Conservation (phyloP, 2,113 vertebrate genomes). For the Chionis minor region DNA sequence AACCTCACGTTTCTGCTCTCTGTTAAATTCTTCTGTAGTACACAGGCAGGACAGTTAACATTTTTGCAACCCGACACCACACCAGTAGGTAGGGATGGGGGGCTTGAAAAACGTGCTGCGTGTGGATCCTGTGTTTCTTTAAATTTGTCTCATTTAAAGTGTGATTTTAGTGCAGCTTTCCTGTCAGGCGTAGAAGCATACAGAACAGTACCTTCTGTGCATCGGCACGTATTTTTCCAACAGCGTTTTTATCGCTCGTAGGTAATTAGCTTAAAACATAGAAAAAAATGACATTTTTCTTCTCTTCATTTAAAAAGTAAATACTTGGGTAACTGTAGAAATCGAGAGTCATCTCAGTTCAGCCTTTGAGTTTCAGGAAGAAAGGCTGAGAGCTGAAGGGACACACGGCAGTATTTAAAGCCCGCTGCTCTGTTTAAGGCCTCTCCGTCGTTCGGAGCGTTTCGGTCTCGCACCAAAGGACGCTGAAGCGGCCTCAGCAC, state of each 20-base stretch:
- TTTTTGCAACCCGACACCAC: not conserved
- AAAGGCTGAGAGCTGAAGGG: not conserved
- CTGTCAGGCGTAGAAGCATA: not conserved
- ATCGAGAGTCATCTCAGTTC: not conserved
- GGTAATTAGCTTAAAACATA: not conserved
- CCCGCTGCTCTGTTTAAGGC: not conserved
- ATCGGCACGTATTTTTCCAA: not conserved
- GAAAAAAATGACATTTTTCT: not conserved
- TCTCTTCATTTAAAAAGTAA: not conserved
- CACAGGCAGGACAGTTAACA: not conserved
- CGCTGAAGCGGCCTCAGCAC: not conserved
- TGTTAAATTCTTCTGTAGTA: not conserved
- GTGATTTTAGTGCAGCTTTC: not conserved
- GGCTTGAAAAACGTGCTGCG: rapidly evolving
- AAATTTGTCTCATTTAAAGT: not conserved
- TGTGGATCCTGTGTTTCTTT: not conserved
- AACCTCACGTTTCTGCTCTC: not conserved
- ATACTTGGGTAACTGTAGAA: not conserved
- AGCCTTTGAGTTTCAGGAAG: not conserved
- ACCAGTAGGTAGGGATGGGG: not conserved
- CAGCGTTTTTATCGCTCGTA: not conserved
- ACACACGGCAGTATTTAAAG: not conserved
- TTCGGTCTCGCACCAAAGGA: not conserved
- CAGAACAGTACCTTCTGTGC: not conserved
- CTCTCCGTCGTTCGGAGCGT: not conserved